Base-by-base conservation (phyloP, 2,797 vertebrate species). In the Ciconia nigra region DNA sequence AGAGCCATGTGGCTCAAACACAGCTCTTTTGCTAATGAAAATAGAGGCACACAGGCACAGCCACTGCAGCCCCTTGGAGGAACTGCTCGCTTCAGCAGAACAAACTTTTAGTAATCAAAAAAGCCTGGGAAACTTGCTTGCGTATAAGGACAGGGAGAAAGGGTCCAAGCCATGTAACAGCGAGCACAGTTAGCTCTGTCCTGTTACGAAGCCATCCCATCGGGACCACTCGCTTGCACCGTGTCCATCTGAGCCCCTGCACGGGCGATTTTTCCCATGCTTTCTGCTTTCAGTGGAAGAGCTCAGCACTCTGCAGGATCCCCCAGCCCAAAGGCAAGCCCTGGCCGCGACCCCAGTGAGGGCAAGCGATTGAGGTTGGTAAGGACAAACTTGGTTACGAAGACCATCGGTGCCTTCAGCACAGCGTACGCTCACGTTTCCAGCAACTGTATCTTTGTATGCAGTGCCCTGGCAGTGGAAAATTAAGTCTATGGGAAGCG, bases 191-290 rank as follows among this genome's bases (percentile, higher is more conserved):
- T 52, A 54, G 21, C 28, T 88, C 76, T 70, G 33, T 44, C 31
- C 35, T 61, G 35, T 54, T 71, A 18, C 1, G 39, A 71, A 88
- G 33, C 14, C 37, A 73, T 2, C 2, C 41, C 25, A 7, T 1
- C 1, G 3, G 37, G n/a, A 72, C 10, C 33, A 33, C 15, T 59
- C 28, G 35, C 47, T 42, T 25, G 24, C 24, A 24, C 74, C 22
- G 9, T 0, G 1, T 74, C 44, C 31, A 17, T 49, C 47, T 29
- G 5, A 89, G 35, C 25, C n/a, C 28, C 55, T 28, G 12, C 21
- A 61, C 1, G 1, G 26, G 17, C 1, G 8, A 20, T 35, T 55
- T 69, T 73, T 15, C 10, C 47, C 0, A 0, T 28, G 16, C 42
- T 88, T 67, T 35, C 65, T 78, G 57, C n/a, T 90, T 73, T 46